Conservation (phyloP, 2,113 vertebrate genomes). For the Notothenia rossii region DNA sequence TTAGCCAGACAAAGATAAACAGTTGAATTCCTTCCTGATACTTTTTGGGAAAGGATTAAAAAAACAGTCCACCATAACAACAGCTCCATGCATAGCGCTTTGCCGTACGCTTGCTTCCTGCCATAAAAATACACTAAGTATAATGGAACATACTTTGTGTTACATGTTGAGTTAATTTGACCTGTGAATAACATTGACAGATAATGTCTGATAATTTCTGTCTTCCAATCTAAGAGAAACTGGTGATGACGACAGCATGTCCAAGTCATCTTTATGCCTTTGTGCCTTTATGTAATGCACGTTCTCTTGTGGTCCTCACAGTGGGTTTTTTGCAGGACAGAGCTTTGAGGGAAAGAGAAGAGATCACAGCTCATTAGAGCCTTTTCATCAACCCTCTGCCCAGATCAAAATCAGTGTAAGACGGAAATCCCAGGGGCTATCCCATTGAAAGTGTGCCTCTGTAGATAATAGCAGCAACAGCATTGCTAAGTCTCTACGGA, state of each 20-base stretch:
- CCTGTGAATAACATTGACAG: background rate
- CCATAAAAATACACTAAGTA: background rate
- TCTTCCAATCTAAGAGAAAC: background rate
- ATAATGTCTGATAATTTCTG: background rate
- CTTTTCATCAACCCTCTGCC: constrained; percentile 61
- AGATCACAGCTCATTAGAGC: constrained; percentile 48
- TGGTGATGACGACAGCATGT: constrained; percentile 7
- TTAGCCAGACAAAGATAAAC: background rate
- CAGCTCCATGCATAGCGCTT: background rate
- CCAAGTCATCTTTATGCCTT: constrained; percentile 14
- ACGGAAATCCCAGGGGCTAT: constrained; percentile 60
- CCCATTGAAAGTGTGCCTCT: constrained; percentile 48
- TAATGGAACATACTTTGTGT: background rate
- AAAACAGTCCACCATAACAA: background rate
- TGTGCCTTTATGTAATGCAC: constrained; percentile 27
- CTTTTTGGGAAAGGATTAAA: background rate
- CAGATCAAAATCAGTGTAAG: constrained; percentile 67
- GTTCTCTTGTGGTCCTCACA: constrained; percentile 26
- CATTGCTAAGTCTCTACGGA: constrained; percentile 70
- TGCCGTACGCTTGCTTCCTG: background rate
- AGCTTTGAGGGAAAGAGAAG: constrained; percentile 43
- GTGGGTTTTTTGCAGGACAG: constrained; percentile 9
- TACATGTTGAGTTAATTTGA: background rate
- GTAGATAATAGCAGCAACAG: constrained; percentile 60
- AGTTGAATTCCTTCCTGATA: background rate